phyloP scores from a whole-genome alignment of 2,797 vertebrate genomes.

The Toxotes lorentzi region DNA sequence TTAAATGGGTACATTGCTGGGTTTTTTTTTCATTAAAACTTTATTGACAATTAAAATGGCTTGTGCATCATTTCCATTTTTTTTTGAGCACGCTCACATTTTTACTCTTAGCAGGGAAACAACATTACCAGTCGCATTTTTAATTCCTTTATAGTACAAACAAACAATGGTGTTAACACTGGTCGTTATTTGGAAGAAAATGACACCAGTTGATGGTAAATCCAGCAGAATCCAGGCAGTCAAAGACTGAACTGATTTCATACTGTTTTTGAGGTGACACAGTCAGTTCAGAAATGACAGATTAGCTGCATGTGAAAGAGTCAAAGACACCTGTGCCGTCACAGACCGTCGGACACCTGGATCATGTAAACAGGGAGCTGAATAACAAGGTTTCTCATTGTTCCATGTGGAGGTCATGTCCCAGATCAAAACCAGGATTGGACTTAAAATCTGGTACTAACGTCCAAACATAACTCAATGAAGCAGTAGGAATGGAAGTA shows the following conservation, averaged over 20 bases:
- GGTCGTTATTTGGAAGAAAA: not conserved
- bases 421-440: not conserved
- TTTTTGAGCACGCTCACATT: not conserved
- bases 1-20: conserved; percentile 84
- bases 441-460: not conserved
- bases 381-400: not conserved
- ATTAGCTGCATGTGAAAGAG: not conserved
- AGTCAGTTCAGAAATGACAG: not conserved
- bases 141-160: not conserved
- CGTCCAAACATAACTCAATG: not conserved
- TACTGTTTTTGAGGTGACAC: not conserved
- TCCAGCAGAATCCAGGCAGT: not conserved
- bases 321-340: not conserved
- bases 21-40: conserved; percentile 82
- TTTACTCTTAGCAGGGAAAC: not conserved
- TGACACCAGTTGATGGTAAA: too few species aligned
- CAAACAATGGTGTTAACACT: not conserved
- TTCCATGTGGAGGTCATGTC: not conserved
- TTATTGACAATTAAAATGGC: conserved; percentile 71
- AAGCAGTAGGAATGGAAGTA: not conserved
- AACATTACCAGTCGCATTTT: not conserved
- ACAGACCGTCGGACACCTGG: not conserved
- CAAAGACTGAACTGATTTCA: not conserved
- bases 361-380: not conserved
- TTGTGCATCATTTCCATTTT: conserved; percentile 29